Base-by-base conservation (phyloP, 2,888 invertebrate genomes). In the Ischnura elegans region DNA sequence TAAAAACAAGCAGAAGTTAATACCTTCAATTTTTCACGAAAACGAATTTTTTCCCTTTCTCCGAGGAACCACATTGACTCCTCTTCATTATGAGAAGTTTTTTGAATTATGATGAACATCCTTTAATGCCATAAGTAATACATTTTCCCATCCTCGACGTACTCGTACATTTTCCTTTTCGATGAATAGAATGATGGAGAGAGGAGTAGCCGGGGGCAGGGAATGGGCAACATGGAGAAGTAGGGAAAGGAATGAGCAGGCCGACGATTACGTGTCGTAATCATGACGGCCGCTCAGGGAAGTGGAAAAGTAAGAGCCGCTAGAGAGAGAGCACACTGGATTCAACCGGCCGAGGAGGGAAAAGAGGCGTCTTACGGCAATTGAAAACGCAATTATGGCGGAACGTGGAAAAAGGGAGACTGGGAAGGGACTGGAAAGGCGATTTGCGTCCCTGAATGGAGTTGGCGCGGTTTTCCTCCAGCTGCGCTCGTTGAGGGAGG, bases 181-280 rank as follows among this genome's bases (percentile, higher is more conserved):
- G 4, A 25, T 76, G 76, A 10, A 10, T 2, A 13, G 3, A 25
- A 1, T 21, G 61, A 8, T 10, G 36, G 76, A 76, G 36, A 36
- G 51, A 1, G 51, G 2, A 8, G 51, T 13, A 10, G 51, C 19
- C 47, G 47, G 47, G 8, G 51, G 51, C 76, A 13, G 2, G 76
- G 6, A 36, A 76, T 76, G 29, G 76, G 29, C 13, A 36, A 76
- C 42, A 87, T 29, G 87, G 21, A 21, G 51, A n/a, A n/a, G 45
- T 47, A 43, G 43, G 25, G 43, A 46, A n/a, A 76, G 76, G 36
- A 29, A 2, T 36, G 61, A 61, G 25, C 61, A 21, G 85, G 85
- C 51, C 51, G 16, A 46, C 43, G 51, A 87, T 87, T 87, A 87
- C 87, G 55, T 87, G 87, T 87, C 87, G 87, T n/a, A 87, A 87